These are phyloP conservation scores for Sarcophaga caerulescens DNA, from an alignment of 2,888 invertebrate genomes.

Conservation along the genomic window DNA sequence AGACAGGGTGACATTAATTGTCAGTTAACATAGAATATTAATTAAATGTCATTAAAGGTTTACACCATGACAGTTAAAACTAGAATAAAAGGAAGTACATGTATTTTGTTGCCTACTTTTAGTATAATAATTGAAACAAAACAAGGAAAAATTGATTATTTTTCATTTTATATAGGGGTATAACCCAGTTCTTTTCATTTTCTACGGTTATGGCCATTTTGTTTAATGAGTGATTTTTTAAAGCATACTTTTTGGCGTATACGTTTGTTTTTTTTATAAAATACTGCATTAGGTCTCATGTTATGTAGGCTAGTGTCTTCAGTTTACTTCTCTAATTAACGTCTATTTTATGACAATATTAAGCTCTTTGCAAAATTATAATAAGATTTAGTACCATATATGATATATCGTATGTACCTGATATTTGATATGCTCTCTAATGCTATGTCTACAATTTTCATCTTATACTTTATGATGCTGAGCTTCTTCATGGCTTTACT, in stretches of 20 bases:
- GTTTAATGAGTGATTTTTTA: background rate
- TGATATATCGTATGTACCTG: background rate
- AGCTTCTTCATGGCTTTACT: background rate
- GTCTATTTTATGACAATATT: slow-evolving; percentile 12
- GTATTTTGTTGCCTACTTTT: slow-evolving; percentile 1
- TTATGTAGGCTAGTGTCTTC: slow-evolving; percentile 11
- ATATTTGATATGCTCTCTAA: background rate
- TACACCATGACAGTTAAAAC: background rate
- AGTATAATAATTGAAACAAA: background rate
- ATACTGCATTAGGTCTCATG: background rate
- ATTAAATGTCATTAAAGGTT: slow-evolving; percentile 23
- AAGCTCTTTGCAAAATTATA: slow-evolving; percentile 10
- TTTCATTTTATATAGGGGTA: background rate
- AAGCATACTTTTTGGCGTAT: slow-evolving; percentile 16
- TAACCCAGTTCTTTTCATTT: slow-evolving; percentile 14
- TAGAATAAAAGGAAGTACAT: background rate
- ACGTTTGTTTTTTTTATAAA: background rate
- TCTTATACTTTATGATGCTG: background rate
- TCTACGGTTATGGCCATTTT: background rate
- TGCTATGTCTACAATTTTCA: background rate
- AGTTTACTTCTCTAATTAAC: slow-evolving; percentile 17
- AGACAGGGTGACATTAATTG: slow-evolving; percentile 51
- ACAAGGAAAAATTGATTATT: background rate
- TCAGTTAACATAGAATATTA: slow-evolving; percentile 30
- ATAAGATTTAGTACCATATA: background rate